Evolutionary conservation across 1,140 invertebrate genomes (phyloP).

Genomic region (Dysdera silvatica): DNA sequence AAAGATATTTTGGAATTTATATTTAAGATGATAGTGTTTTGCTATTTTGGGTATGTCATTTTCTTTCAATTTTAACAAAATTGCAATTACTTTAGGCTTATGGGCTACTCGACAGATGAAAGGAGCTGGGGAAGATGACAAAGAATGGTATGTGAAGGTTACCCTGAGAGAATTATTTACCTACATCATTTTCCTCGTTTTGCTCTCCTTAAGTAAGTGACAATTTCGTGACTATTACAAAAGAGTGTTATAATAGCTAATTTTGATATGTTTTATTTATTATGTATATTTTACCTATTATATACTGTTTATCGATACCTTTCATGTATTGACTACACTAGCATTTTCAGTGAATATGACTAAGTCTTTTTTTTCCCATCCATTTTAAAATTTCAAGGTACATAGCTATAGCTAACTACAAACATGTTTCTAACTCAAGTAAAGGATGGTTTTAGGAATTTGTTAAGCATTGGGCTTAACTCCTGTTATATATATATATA

Average conservation of each 20-base stretch:
- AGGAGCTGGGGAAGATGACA: conserved; percentile 35
- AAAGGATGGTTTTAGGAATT: too few relatives aligned
- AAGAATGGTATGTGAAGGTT: conserved; percentile 51
- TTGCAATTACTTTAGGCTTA: conserved; percentile 6
- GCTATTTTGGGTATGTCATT: too few relatives aligned
- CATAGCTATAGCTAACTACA: too few relatives aligned
- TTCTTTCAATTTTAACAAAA: too few relatives aligned
- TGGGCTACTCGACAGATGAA: conserved; percentile 30
- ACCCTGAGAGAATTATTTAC: conserved; percentile 54
- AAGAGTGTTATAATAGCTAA: too few relatives aligned
- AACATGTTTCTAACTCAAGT: too few relatives aligned
- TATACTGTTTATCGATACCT: not conserved
- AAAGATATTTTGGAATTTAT: too few relatives aligned
- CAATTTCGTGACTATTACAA: not conserved
- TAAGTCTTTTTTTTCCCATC: not conserved
- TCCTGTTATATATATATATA: too few relatives aligned
- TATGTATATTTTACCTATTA: not conserved
- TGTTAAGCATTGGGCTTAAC: too few relatives aligned
- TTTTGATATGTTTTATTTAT: not conserved
- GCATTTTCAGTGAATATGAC: conserved; percentile 1
- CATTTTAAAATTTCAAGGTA: not conserved
- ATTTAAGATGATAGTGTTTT: too few relatives aligned
- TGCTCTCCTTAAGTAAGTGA: conserved; percentile 52
- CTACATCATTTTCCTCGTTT: conserved; percentile 52
- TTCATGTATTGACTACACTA: not conserved